Evolutionary conservation across 2,888 invertebrate species (phyloP).

Genomic region (Callinectes sapidus): DNA sequence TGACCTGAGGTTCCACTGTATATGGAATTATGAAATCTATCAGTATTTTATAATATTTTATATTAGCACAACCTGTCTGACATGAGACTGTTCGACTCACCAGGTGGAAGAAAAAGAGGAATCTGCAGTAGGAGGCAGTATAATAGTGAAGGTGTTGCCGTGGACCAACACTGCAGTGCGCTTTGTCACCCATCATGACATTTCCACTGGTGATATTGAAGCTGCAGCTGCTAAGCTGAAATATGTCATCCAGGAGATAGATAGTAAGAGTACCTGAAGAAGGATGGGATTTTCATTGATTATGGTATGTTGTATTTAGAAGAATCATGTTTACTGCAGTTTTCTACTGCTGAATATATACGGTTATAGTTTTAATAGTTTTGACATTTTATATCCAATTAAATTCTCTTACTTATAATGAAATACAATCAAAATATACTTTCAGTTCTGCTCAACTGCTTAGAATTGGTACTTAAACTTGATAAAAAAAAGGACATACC

Average conservation of each 20-base stretch:
- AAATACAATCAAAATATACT: not conserved
- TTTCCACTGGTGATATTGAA: constrained; percentile 38
- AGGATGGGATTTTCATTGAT: not conserved
- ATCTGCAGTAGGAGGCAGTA: constrained; percentile 31
- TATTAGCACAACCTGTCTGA: not conserved
- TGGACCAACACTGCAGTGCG: constrained; percentile 55
- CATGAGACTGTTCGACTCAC: not conserved
- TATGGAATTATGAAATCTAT: too few relatives aligned
- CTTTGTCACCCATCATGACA: constrained; percentile 63
- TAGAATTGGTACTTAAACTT: not conserved
- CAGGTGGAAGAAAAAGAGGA: constrained; percentile 46
- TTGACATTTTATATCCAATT: too few relatives aligned
- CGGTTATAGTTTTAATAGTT: too few relatives aligned
- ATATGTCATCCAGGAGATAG: constrained; percentile 56
- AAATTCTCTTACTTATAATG: not conserved
- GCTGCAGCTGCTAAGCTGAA: constrained; percentile 53
- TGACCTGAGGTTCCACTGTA: too few relatives aligned
- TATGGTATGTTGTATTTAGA: not conserved
- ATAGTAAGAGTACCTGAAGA: constrained; percentile 32
- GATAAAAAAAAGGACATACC: not conserved
- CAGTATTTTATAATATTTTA: too few relatives aligned
- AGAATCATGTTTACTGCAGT: not conserved
- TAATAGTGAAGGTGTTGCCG: constrained; percentile 52
- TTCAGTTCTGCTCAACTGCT: not conserved
- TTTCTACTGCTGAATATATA: too few relatives aligned